Conservation (phyloP, 2,113 vertebrate species). For the Actenoides lindsayi region DNA sequence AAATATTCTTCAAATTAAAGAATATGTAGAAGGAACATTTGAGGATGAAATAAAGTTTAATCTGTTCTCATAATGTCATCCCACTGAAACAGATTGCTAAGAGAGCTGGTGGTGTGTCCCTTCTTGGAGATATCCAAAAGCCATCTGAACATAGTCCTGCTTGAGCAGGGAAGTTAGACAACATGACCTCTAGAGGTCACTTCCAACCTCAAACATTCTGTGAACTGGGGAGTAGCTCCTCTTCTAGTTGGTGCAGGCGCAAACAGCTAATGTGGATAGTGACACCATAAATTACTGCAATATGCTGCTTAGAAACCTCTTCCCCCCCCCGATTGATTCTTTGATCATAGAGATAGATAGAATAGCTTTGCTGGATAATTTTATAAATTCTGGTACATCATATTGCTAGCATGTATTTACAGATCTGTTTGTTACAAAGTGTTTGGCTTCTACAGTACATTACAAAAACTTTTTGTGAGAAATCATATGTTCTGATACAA, state of each 20-base stretch:
- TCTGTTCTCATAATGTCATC: neutral
- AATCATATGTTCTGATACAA: neutral
- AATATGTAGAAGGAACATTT: neutral
- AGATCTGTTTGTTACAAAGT: neutral
- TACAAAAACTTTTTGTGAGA: neutral
- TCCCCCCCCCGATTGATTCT: neutral
- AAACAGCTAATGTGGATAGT: neutral
- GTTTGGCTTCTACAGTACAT: neutral
- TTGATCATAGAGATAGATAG: neutral
- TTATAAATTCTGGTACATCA: neutral
- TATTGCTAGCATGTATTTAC: neutral
- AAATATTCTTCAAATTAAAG: neutral
- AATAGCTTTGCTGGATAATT: neutral
- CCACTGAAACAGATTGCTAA: neutral
- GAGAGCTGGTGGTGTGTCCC: neutral
- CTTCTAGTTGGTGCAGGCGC: neutral
- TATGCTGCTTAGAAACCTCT: neutral
- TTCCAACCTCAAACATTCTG: neutral
- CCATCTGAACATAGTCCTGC: neutral
- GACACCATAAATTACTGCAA: neutral
- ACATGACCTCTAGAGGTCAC: neutral
- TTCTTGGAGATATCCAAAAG: neutral
- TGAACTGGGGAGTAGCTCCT: neutral
- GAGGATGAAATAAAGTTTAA: neutral
- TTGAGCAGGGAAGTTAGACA: neutral